Percentiles rank a stretch among this genome's conserved stretches.
Conservation (phyloP, 2,113 vertebrate genomes). For the Rallus limicola region DNA sequence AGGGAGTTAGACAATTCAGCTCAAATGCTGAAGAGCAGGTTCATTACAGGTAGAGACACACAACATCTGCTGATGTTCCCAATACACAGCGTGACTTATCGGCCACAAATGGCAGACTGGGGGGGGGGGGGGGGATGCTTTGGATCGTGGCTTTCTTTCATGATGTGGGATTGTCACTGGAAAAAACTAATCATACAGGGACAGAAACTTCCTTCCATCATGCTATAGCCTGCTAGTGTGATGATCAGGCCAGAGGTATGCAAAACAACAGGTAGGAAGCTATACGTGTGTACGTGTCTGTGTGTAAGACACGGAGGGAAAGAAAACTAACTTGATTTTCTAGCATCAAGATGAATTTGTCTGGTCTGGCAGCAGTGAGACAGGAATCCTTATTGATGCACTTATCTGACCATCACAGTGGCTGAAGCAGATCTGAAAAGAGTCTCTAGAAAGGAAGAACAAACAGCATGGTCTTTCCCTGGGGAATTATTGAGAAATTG, state of each 20-base stretch:
- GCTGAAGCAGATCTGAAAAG: not conserved
- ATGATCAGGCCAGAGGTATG: not conserved
- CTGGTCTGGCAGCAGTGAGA: not conserved
- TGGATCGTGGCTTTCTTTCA: not conserved
- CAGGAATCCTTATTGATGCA: not conserved
- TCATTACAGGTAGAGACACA: not conserved
- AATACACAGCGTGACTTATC: not conserved
- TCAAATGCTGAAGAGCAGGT: not conserved
- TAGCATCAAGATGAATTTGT: not conserved
- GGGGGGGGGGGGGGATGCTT: not conserved
- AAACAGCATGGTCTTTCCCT: not conserved
- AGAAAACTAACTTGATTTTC: not conserved
- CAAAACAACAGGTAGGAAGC: not conserved
- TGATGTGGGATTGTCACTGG: not conserved
- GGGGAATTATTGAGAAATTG: not conserved
- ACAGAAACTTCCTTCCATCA: not conserved
- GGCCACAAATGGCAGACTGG: not conserved
- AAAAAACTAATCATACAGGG: not conserved
- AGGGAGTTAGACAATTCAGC: not conserved
- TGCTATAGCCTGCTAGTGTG: not conserved
- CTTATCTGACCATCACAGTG: not conserved
- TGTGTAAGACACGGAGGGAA: not conserved
- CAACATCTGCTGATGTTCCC: not conserved
- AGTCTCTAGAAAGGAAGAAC: not conserved
- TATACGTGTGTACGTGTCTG: fast-evolving